A percentile compares a stretch with the other conserved stretches of the same genome.
phyloP scores from a whole-genome alignment of 2,113 vertebrate genomes.

The Miniopterus natalensis region DNA sequence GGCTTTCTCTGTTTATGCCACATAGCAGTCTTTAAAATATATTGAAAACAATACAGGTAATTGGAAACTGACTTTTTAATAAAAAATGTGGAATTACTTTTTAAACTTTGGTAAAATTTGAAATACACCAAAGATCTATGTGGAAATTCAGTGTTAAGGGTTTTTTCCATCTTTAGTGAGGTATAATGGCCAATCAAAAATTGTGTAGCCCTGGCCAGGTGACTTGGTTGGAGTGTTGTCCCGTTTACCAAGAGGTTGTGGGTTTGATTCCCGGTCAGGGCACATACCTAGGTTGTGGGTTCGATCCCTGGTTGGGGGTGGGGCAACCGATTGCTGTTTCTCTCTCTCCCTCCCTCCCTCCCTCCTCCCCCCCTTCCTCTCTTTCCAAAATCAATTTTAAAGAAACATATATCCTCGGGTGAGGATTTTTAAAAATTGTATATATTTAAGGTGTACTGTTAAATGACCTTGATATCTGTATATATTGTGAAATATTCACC shows the following conservation, averaged over 20 bases:
- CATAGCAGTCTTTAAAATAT: slow-evolving; percentile 1
- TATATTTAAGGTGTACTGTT: not conserved
- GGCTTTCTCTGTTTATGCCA: not conserved
- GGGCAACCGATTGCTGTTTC: not conserved
- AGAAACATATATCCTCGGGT: not conserved
- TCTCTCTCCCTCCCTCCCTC: not conserved
- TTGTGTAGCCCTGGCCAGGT: not conserved
- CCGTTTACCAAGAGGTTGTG: not conserved
- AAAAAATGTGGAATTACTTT: not conserved
- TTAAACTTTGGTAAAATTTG: slow-evolving; percentile 8
- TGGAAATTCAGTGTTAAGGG: not conserved
- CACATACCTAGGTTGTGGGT: not conserved
- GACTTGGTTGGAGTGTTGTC: not conserved
- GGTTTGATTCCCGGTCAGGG: not conserved
- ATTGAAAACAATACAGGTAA: not conserved
- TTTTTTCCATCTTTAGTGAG: not conserved
- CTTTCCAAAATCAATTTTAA: not conserved
- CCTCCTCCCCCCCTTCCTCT: not conserved
- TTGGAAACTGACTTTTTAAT: not conserved
- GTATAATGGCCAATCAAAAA: slow-evolving; percentile 26
- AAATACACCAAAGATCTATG: not conserved
- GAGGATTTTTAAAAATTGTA: not conserved
- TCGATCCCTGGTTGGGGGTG: not conserved
- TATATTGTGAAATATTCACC: not conserved
- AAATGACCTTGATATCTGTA: not conserved